Evolutionary conservation across 1,140 invertebrate genomes (phyloP).

Genomic region (Aphaenogaster rudis): DNA sequence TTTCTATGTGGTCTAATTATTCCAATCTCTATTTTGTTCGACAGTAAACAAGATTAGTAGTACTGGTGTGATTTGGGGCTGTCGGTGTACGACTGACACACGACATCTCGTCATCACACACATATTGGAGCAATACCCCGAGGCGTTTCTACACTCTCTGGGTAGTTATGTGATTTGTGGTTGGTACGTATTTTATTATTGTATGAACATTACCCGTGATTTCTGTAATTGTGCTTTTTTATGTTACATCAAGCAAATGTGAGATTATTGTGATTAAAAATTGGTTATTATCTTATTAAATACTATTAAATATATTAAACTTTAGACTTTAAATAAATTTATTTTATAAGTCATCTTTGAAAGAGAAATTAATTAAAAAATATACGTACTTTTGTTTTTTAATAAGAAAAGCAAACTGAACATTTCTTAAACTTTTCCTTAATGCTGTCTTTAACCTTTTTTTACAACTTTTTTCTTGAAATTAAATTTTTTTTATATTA

Average conservation of each 20-base stretch:
- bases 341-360: neutral
- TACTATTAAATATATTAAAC: neutral
- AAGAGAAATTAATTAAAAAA: slow-evolving; percentile 17
- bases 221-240: slow-evolving; percentile 23
- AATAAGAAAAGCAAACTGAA: neutral
- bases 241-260: neutral
- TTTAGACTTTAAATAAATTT: slow-evolving; percentile 2
- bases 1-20: slow-evolving; percentile 1
- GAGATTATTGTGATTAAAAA: neutral
- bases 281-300: slow-evolving; percentile 14
- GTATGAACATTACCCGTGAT: slow-evolving; percentile 8
- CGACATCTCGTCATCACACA: slow-evolving; percentile 81
- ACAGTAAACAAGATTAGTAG: slow-evolving; percentile 81
- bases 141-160: slow-evolving; percentile 84
- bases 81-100: slow-evolving; percentile 79
- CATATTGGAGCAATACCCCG: slow-evolving; percentile 81
- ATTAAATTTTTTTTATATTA: slow-evolving; percentile 18
- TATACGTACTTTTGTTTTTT: neutral
- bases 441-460: neutral
- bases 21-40: slow-evolving; percentile 60
- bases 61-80: slow-evolving; percentile 83
- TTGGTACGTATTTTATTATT: slow-evolving; percentile 82
- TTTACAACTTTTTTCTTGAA: neutral
- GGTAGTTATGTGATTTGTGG: slow-evolving; percentile 87
- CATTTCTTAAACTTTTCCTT: slow-evolving; percentile 3